Percentiles rank a stretch among this genome's conserved stretches.
Evolutionary conservation across 2,113 vertebrate species (phyloP).

Genomic region (Nesoenas mayeri): DNA sequence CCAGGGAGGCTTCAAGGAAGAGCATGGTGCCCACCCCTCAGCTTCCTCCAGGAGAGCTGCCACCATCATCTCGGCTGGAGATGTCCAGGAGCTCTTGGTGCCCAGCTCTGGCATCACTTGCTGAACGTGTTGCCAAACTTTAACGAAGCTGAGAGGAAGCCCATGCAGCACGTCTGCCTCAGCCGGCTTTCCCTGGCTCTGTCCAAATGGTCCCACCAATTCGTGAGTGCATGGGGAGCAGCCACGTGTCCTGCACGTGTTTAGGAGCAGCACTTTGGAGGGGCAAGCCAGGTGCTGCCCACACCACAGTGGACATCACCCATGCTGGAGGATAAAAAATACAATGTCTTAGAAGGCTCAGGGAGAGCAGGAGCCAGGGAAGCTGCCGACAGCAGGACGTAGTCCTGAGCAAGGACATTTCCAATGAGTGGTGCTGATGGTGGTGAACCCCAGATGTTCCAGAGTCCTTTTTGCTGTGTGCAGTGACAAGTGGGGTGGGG

Average conservation of each 20-base stretch:
- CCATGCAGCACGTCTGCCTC: rapidly evolving
- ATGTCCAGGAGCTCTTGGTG: not conserved
- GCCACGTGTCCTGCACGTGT: rapidly evolving
- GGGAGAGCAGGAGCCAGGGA: not conserved
- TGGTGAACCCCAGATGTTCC: not conserved
- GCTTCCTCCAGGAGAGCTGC: not conserved
- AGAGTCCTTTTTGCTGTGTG: rapidly evolving
- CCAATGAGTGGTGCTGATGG: rapidly evolving
- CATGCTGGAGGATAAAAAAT: not conserved
- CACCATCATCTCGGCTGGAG: not conserved
- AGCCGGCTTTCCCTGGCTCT: no score
- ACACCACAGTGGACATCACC: no score
- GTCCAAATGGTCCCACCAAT: rapidly evolving
- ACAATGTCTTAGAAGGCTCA: not conserved
- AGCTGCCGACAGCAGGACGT: rapidly evolving
- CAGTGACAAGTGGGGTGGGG: rapidly evolving
- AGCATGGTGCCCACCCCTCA: rapidly evolving
- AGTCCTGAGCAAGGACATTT: rapidly evolving
- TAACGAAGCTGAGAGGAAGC: not conserved
- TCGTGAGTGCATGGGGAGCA: rapidly evolving
- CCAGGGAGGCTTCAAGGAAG: not conserved
- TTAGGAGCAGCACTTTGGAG: rapidly evolving
- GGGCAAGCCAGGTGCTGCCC: rapidly evolving
- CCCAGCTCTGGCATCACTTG: not conserved
- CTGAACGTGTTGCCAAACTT: not conserved